Evolutionary conservation across 2,888 invertebrate species (phyloP), one percentile per base, ranked within the genome.

Genomic region (Drosophila nigritarsus): DNA sequence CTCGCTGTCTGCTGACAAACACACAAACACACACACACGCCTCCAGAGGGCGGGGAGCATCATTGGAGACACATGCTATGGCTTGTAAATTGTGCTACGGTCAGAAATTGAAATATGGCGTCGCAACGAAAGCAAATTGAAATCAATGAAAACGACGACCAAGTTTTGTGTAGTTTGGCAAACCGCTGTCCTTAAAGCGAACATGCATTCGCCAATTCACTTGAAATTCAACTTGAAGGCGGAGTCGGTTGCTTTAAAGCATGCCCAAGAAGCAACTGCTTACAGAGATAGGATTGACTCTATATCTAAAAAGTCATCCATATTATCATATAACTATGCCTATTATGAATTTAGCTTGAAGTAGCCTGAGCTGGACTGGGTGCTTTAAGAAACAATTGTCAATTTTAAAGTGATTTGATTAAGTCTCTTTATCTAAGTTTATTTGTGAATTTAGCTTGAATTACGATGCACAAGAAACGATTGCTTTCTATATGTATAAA

Each of bases 61-160:
- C 78, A 73, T 78, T 88, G 89, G 89, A 82, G 76, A 76, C 90
- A 86, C 78, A 83, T 83, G 83, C 83, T 84, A 75, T 55, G 80
- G 86, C 87, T 80, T 83, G 85, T 81, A 87, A 90, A 89, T 78
- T 84, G 82, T 89, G 78, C 79, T 75, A 76, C 81, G 84, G 83
- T 79, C 88, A 83, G 79, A 80, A 89, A 75, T 83, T 87, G 90
- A 89, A 87, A 87, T 87, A 87, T 89, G 88, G 87, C 89, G 89
- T 83, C 87, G 78, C 83, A 80, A 76, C 70, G 75, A 78, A 77
- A 79, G 74, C 84, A 84, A 89, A 86, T 89, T 86, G 85, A 89
- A 87, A 87, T 87, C 87, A 87, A 87, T 87, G 87, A 87, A 80
- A 82, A 77, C 75, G 79, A 59, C 36, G 69, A 50, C 34, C 61